Conservation (phyloP, 2,888 invertebrate species). For the Congeria kusceri region DNA sequence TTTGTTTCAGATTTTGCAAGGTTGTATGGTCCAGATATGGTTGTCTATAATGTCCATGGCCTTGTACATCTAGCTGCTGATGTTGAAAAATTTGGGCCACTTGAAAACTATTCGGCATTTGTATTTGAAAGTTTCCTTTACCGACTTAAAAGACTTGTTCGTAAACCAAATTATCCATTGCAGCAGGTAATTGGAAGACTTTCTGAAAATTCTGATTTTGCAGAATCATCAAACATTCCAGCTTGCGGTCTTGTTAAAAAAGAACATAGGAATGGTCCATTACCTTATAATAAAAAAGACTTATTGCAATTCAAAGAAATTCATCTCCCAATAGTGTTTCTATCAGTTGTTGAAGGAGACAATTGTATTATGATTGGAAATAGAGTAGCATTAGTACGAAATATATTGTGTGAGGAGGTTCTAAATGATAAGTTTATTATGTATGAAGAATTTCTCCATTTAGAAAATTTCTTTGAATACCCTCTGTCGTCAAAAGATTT, state of each 20-base stretch:
- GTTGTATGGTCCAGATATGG: conserved; percentile 70
- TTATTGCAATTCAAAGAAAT: conserved; percentile 13
- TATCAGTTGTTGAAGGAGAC: conserved; percentile 5
- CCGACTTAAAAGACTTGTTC: conserved; percentile 45
- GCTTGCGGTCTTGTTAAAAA: no score
- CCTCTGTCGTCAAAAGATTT: conserved; percentile 36
- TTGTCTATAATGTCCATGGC: conserved; percentile 82
- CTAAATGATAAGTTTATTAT: conserved; percentile 15
- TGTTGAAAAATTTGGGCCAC: conserved; percentile 74
- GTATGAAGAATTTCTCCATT: conserved; percentile 20
- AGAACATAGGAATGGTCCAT: conserved; percentile 24
- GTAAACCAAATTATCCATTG: conserved; percentile 41
- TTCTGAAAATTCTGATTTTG: conserved; percentile 33
- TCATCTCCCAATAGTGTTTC: conserved; percentile 4
- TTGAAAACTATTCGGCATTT: conserved; percentile 80
- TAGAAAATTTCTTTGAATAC: conserved; percentile 19
- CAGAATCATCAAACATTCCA: no score
- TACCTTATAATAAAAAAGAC: background rate
- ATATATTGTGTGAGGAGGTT: conserved; percentile 7
- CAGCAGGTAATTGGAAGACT: conserved; percentile 34
- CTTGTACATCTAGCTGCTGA: conserved; percentile 82
- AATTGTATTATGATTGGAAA: conserved; percentile 18
- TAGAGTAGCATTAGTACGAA: conserved; percentile 10
- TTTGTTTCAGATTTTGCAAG: no score
- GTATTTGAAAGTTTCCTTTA: conserved; percentile 81